Evolutionary conservation across 2,113 vertebrate genomes (phyloP).

Genomic region (Perognathus longimembris): DNA sequence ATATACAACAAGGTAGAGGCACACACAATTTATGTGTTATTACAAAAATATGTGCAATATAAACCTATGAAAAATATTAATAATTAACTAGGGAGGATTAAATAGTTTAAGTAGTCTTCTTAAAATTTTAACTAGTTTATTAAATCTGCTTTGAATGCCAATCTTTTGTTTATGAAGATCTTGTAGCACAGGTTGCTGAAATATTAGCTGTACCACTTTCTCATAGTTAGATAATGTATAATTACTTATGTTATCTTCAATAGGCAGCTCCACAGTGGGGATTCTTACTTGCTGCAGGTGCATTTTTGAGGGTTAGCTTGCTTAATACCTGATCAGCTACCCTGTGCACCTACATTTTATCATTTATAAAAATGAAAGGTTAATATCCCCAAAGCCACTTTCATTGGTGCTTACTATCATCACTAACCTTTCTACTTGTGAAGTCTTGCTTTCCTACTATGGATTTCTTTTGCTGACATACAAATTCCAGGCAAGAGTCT

Average conservation of each 20-base stretch:
- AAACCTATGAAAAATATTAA: neutral
- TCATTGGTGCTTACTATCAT: no score
- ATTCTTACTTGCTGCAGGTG: neutral
- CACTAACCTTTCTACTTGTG: neutral
- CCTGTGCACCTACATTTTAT: neutral
- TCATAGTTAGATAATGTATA: neutral
- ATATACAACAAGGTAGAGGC: neutral
- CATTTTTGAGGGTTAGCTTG: neutral
- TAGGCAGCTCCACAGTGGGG: neutral
- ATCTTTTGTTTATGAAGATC: neutral
- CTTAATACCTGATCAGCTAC: neutral
- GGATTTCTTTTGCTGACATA: neutral
- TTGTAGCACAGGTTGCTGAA: neutral
- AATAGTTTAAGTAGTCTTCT: neutral
- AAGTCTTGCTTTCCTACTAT: neutral
- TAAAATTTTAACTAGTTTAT: constrained; percentile 18
- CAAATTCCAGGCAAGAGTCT: neutral
- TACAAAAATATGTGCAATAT: neutral
- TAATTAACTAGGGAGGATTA: neutral
- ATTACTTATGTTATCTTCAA: neutral
- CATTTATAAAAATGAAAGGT: neutral
- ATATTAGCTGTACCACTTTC: neutral
- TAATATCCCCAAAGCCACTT: neutral
- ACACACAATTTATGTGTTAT: neutral
- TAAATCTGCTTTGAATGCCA: neutral